phyloP scores from a whole-genome alignment of 1,140 invertebrate genomes.

The Conopomorpha cramerella region DNA sequence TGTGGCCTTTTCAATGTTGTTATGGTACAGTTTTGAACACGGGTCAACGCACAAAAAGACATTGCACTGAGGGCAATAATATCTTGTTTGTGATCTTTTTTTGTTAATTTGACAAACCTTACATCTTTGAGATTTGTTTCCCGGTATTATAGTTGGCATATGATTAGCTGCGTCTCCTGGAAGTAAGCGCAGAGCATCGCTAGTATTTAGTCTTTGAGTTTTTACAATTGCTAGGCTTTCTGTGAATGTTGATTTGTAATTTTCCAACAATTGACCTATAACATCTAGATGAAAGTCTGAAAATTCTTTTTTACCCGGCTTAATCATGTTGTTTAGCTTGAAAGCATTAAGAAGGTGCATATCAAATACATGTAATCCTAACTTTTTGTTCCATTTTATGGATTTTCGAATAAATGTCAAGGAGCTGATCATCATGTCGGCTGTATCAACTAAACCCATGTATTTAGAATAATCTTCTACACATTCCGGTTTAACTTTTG shows the following conservation, averaged over 20 bases:
- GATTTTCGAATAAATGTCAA: conserved; percentile 22
- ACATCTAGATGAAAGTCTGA: conserved; percentile 2
- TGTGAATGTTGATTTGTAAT: neutral
- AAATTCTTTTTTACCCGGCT: conserved; percentile 6
- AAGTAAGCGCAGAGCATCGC: no score
- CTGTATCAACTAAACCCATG: conserved; percentile 33
- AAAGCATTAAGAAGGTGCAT: conserved; percentile 12
- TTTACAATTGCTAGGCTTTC: neutral
- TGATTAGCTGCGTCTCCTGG: neutral
- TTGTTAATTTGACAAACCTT: neutral
- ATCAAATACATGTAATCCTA: conserved; percentile 11
- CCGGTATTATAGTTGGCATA: conserved; percentile 1
- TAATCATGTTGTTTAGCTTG: conserved; percentile 6
- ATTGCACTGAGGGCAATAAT: neutral
- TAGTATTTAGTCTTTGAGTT: neutral
- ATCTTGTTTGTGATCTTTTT: conserved; percentile 1
- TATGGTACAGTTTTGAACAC: no score
- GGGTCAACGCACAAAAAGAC: neutral
- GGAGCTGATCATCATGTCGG: conserved; percentile 23
- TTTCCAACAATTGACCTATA: conserved; percentile 1
- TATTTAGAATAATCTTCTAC: conserved; percentile 31
- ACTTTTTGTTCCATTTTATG: conserved; percentile 39
- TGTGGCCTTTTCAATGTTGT: no score
- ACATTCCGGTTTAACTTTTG: conserved; percentile 23
- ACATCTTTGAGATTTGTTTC: neutral